Conservation (phyloP, 2,797 vertebrate species). For the Fistularia commersonii region DNA sequence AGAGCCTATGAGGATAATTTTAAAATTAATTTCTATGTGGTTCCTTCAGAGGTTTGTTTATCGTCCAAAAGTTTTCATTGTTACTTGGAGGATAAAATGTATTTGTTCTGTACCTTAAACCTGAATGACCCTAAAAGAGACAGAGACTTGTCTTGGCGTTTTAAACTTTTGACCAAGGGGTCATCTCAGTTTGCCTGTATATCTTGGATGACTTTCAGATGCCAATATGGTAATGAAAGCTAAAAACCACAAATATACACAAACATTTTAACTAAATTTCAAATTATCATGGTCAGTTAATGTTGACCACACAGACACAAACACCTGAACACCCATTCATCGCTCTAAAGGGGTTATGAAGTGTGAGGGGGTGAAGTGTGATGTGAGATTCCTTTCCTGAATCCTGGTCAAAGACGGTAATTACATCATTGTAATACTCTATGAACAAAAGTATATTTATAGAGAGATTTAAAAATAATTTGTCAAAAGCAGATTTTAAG, state of each 20-base stretch:
- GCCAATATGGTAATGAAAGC: no score
- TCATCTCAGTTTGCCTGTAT: background rate
- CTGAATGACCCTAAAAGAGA: background rate
- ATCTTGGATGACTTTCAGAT: background rate
- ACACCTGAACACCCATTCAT: slow-evolving; percentile 15
- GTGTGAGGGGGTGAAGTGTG: slow-evolving; percentile 61
- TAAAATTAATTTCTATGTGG: slow-evolving; percentile 1
- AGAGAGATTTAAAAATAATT: slow-evolving; percentile 7
- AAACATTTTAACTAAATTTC: slow-evolving; percentile 33
- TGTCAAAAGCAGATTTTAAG: slow-evolving; percentile 1
- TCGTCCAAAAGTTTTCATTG: background rate
- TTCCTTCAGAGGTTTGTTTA: background rate
- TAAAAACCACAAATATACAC: background rate
- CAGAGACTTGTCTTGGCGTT: background rate
- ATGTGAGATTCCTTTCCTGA: no score
- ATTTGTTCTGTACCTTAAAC: no score
- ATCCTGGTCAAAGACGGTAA: no score
- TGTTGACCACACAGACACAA: slow-evolving; percentile 22
- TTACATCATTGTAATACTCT: no score
- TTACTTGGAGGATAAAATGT: background rate
- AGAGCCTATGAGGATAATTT: slow-evolving; percentile 7
- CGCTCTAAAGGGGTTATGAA: slow-evolving; percentile 63
- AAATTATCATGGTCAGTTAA: slow-evolving; percentile 37
- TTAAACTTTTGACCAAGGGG: background rate
- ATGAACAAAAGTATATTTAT: background rate